A percentile compares a stretch with the other conserved stretches of the same genome.
phyloP scores from a whole-genome alignment of 2,113 vertebrate genomes.

The Atlantisia rogersi region DNA sequence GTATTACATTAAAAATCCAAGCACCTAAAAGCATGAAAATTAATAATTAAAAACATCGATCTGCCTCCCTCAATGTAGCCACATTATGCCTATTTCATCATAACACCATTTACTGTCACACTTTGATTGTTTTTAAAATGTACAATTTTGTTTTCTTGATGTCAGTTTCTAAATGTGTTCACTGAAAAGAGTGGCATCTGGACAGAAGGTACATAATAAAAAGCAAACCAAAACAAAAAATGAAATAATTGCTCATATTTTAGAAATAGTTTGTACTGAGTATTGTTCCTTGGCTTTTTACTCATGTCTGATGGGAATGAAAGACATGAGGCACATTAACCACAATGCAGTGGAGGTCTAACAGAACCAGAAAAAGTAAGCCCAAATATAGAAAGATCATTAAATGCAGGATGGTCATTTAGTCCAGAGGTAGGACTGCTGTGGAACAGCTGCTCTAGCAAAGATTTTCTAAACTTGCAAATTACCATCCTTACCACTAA shows the following conservation, averaged over 20 bases:
- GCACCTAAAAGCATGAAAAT: slow-evolving; percentile 59
- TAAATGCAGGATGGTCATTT: background rate
- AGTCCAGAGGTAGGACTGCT: background rate
- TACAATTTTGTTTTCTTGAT: slow-evolving; percentile 18
- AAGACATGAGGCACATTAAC: background rate
- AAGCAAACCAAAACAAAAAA: background rate
- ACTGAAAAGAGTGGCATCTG: background rate
- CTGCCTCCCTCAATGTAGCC: background rate
- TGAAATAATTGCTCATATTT: background rate
- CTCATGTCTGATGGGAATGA: background rate
- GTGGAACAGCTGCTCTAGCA: background rate
- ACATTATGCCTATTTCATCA: background rate
- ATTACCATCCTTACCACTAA: background rate
- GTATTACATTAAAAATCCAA: slow-evolving; percentile 57
- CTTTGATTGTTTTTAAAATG: slow-evolving; percentile 4
- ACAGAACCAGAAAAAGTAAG: background rate
- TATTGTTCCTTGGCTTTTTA: background rate
- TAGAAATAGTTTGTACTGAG: background rate
- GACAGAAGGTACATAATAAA: background rate
- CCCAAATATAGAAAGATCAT: background rate
- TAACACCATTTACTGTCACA: slow-evolving; percentile 19
- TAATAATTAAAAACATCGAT: slow-evolving; percentile 47
- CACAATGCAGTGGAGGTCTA: background rate
- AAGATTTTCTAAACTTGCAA: background rate
- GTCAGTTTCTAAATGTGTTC: background rate